Evolutionary conservation across 2,888 invertebrate genomes (phyloP), one percentile per base, ranked within the genome.

Genomic region (Quadriops clusia): DNA sequence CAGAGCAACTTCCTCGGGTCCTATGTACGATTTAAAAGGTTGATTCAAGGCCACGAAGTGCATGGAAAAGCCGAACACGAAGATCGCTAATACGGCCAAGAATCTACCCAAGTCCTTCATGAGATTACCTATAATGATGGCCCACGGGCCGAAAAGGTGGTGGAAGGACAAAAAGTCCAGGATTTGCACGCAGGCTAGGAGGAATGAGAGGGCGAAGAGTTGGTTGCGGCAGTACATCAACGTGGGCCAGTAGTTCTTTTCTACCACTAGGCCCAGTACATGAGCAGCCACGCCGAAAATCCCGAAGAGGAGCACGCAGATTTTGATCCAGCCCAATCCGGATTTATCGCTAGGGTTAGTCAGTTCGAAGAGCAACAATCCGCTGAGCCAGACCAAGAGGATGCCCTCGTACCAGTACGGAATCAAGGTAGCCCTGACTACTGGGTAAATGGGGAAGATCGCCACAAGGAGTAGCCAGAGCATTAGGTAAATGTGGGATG

Each of bases 61-160:
- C 78, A 98, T 86, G 2, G 97, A 95, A 63, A 99, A 99, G 36
- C 98, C 98, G 49, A 94, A 84, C 46, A 99, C 90, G 64, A 99
- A 99, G 59, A 99, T 93, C 17, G 89, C 83, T 53, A 99, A 65
- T 13, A 99, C 97, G 25, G 97, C 95, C 39, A 99, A 72, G 62
- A 99, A 99, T 54, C 93, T 71, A n/a, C 87, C 87, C 45, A 94
- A 68, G 61, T 94, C 93, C 59, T 89, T 89, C 75, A 89, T 81
- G 32, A 89, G 67, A 60, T 89, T 86, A 12, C 95, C 87, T 52
- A 99, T 99, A 58, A 99, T 99, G 55, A 99, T 98, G 17, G 97
- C 97, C 98, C 98, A 99, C 0, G 98, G 98, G 25, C 98, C 98
- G 58, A 99, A 99, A 11, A 99, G 71, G 63, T 98, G 93, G 62